Conservation (phyloP, 2,888 invertebrate genomes). For the Azorinus chamasolen region DNA sequence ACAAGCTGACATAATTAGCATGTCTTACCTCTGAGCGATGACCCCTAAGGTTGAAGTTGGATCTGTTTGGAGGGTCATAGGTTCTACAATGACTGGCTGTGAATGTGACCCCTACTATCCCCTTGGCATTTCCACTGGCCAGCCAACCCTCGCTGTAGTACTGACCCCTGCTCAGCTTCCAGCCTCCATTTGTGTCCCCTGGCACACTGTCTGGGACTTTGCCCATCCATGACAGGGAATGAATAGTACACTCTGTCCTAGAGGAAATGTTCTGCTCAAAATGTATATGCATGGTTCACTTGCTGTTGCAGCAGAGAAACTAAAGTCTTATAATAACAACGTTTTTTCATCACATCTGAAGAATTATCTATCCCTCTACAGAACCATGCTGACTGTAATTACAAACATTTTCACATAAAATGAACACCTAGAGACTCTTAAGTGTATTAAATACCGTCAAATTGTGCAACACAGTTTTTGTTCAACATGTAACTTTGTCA, state of each 20-base stretch:
- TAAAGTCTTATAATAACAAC: no score
- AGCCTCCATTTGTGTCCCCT: constrained; percentile 93
- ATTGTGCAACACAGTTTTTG: no score
- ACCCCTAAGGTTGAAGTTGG: constrained; percentile 98
- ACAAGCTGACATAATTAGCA: no score
- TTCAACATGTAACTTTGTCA: no score
- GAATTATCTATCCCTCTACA: no score
- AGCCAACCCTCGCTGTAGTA: constrained; percentile 99
- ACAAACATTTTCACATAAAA: no score
- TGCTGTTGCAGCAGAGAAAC: no score
- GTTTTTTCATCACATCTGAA: no score
- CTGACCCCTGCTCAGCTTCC: constrained; percentile 97
- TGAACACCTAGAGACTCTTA: no score
- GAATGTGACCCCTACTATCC: constrained; percentile 98
- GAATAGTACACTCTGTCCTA: constrained; percentile 97
- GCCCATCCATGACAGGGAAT: constrained; percentile 99
- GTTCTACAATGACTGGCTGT: constrained; percentile 97
- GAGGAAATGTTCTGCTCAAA: constrained; percentile 97
- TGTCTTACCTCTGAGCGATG: constrained; percentile 97
- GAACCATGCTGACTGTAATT: no score
- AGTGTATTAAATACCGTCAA: no score
- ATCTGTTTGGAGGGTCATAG: constrained; percentile 92
- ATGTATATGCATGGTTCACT: constrained; percentile 94
- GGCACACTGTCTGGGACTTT: constrained; percentile 98
- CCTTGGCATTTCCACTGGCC: constrained; percentile 95